Base-by-base conservation (phyloP, 1,140 invertebrate genomes). In the Drosophila paulistorum region DNA sequence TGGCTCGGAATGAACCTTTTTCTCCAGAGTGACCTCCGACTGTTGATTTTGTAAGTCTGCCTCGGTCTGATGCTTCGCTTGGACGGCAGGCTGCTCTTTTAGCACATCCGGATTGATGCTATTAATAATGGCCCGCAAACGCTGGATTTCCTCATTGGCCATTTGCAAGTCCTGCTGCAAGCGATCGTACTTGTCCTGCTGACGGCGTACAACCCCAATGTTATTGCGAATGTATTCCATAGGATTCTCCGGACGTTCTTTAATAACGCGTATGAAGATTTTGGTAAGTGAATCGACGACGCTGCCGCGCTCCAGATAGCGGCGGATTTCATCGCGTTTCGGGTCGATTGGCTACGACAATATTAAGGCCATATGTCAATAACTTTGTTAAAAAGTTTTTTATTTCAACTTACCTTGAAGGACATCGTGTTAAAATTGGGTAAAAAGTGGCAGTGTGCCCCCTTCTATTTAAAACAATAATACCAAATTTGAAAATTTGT, bases 231-330 rank as follows among this genome's bases (percentile, higher is more conserved):
- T 93, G 94, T 97, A 98, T 93, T 97, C 95, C 81, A 98, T 93
- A 17, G 97, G 96, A 94, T 98, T 96, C 87, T 96, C 95, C 11
- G 97, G 97, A 90, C 97, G 98, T 92, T 98, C 96, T 93, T 98
- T 97, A 92, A 98, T 98, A 7, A 99, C 93, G 71, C 95, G 95
- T 4, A 97, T 95, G 23, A 97, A 93, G 71, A 97, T 96, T 94
- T 97, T 97, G 0, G 97, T 98, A 7, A 98, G 92, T n/a, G 96
- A 95, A 93, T 98, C 97, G 93, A 98, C 95, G 45, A 98, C 96
- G 35, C 97, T 98, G 71, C 96, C 95, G 91, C 97, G 96, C 92
- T 99, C 97, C 69, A 99, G 93, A 92, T 98, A 98, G 74, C 96
- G 96, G 58, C 97, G 94, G 90, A 98, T 98, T 89, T 98, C 97